phyloP scores from a whole-genome alignment of 1,140 invertebrate species.

The Trachelipus rathkii region DNA sequence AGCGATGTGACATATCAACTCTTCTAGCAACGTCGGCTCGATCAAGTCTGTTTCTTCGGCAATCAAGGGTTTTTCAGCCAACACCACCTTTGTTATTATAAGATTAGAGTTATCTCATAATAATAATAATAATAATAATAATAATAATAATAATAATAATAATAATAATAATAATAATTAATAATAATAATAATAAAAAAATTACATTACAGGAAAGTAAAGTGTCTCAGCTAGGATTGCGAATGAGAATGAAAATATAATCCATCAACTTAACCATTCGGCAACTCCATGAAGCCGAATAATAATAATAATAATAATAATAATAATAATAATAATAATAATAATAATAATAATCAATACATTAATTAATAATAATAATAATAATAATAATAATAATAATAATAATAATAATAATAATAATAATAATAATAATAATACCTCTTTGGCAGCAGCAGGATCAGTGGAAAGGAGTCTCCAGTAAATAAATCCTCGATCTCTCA shows the following conservation, averaged over 20 bases:
- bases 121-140: neutral
- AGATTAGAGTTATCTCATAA: neutral
- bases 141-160: neutral
- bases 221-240: too few relatives aligned
- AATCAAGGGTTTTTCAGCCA: conserved; percentile 98
- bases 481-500: conserved; percentile 97
- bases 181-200: conserved; percentile 18
- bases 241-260: too few relatives aligned
- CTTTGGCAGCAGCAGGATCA: conserved; percentile 96
- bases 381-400: neutral
- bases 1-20: conserved; percentile 98
- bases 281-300: neutral
- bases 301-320: neutral
- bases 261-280: too few relatives aligned
- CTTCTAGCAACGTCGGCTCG: conserved; percentile 95
- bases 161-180: neutral
- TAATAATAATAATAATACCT: conserved; percentile 51
- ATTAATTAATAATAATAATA: too few relatives aligned
- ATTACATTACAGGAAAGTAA: too few relatives aligned
- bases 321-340: neutral
- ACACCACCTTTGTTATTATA: conserved; percentile 64
- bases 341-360: neutral
- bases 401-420: neutral
- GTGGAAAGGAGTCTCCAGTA: conserved; percentile 98
- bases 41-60: conserved; percentile 98